Evolutionary conservation across 2,797 vertebrate species (phyloP), one percentile per base, ranked within the genome.

Genomic region (Amblyopsis hoosieri): DNA sequence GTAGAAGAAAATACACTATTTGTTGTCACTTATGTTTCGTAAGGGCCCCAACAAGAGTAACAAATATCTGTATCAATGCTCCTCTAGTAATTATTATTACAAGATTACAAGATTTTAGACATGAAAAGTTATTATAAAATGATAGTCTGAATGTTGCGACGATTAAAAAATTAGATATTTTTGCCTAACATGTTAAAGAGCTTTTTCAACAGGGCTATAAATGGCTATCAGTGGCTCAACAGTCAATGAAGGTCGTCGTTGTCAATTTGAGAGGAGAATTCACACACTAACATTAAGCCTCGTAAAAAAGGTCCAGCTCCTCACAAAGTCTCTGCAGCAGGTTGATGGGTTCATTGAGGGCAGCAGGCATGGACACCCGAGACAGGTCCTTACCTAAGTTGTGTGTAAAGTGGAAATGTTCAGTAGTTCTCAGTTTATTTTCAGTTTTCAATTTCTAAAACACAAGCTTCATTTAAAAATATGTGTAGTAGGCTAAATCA

Each of bases 301-400:
- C 12, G 46, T 77, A 79, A 61, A 63, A 65, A 67, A 52, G n/a
- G n/a, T n/a, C 96, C 50, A 97, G 91, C 83, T 97, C 96, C 76
- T 96, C 96, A 10, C 95, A 96, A 61, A 97, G 90, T 8, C 95
- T 88, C 92, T 97, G 96, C 70, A 97, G 93, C 1, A 94, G 93
- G 83, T 89, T 91, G 4, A 94, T 66, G 0, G 93, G 93, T 69
- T 94, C 93, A 23, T 94, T 94, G 50, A 97, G 94, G 66, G 94
- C 93, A 42, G 94, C 95, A 0, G 96, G 95, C 95, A 97, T 95
- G 0, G 96, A 96, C 69, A 97, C 94, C 0, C 93, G 93, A 1
- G 96, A 96, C 88, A 97, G 80, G 74, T 97, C 96, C 75, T 96
- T 96, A 55, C 96, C 96, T 56, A 76, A 33, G 29, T 45, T 54